Evolutionary conservation across 1,140 invertebrate genomes (phyloP).

Genomic region (Aphidius gifuensis): DNA sequence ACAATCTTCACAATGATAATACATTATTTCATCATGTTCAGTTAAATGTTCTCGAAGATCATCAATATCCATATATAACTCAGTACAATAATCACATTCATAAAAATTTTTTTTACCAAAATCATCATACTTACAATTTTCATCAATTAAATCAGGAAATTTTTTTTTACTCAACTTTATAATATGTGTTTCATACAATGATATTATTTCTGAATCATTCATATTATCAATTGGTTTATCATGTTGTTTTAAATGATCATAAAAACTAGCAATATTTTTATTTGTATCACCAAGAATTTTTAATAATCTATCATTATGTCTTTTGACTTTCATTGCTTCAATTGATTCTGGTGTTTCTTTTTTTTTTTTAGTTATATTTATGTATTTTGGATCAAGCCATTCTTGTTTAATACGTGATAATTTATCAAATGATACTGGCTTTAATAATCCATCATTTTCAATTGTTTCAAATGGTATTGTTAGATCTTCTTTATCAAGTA

Average conservation of each 20-base stretch:
- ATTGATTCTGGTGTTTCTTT: conserved; percentile 30
- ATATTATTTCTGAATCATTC: conserved; percentile 47
- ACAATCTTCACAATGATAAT: conserved; percentile 50
- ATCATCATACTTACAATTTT: conserved; percentile 16
- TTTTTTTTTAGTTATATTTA: conserved; percentile 22
- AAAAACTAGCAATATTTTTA: conserved; percentile 41
- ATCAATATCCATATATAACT: conserved; percentile 40
- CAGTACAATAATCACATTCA: conserved; percentile 50
- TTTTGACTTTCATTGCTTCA: conserved; percentile 30
- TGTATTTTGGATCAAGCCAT: conserved; percentile 33
- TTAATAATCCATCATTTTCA: conserved; percentile 28
- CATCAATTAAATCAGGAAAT: conserved; percentile 34
- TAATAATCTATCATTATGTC: conserved; percentile 34
- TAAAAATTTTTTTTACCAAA: conserved; percentile 33
- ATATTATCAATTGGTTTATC: conserved; percentile 46
- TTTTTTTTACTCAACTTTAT: conserved; percentile 29
- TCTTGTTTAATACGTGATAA: conserved; percentile 34
- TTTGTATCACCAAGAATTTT: conserved; percentile 37
- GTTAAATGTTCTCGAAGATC: conserved; percentile 46
- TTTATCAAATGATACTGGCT: conserved; percentile 29
- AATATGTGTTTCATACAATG: conserved; percentile 42
- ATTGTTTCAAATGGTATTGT: not conserved
- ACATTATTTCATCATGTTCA: conserved; percentile 46
- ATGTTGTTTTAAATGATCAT: conserved; percentile 48
- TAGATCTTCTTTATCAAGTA: not conserved